Conservation (phyloP, 2,113 vertebrate species). For the Vulpes lagopus region DNA sequence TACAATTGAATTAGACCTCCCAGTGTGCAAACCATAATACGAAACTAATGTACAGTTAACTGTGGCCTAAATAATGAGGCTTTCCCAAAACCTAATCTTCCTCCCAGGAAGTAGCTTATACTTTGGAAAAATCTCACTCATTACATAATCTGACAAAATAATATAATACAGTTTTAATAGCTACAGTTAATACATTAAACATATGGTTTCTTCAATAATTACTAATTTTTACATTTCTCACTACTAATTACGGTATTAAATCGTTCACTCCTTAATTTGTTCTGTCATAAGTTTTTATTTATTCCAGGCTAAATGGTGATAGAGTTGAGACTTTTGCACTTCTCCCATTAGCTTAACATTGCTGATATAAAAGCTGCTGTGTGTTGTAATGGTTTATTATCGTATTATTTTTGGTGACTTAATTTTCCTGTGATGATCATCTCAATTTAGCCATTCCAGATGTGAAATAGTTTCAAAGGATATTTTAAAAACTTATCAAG, state of each 20-base stretch:
- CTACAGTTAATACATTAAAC: conserved; percentile 76
- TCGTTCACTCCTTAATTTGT: conserved; percentile 80
- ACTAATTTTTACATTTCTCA: conserved; percentile 79
- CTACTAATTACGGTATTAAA: conserved; percentile 79
- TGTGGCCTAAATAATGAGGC: conserved; percentile 62
- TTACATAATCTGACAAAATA: conserved; percentile 80
- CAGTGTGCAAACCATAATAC: conserved; percentile 48
- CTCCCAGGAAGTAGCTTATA: conserved; percentile 58
- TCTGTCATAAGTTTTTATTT: conserved; percentile 81
- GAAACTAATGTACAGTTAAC: conserved; percentile 66
- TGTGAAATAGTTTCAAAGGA: conserved; percentile 56
- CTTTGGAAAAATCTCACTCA: conserved; percentile 68
- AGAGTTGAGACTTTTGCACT: conserved; percentile 69
- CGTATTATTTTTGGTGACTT: conserved; percentile 72
- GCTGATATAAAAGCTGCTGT: conserved; percentile 52
- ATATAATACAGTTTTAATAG: conserved; percentile 79
- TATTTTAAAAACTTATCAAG: conserved; percentile 53
- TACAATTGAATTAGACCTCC: conserved; percentile 59
- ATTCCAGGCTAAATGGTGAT: conserved; percentile 64
- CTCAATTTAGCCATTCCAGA: conserved; percentile 64
- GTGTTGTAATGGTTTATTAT: conserved; percentile 66
- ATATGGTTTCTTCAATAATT: conserved; percentile 79
- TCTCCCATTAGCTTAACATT: conserved; percentile 62
- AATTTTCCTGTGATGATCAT: conserved; percentile 61
- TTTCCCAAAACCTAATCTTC: conserved; percentile 50